Conservation (phyloP, 1,140 invertebrate species). For the Polyergus mexicanus region DNA sequence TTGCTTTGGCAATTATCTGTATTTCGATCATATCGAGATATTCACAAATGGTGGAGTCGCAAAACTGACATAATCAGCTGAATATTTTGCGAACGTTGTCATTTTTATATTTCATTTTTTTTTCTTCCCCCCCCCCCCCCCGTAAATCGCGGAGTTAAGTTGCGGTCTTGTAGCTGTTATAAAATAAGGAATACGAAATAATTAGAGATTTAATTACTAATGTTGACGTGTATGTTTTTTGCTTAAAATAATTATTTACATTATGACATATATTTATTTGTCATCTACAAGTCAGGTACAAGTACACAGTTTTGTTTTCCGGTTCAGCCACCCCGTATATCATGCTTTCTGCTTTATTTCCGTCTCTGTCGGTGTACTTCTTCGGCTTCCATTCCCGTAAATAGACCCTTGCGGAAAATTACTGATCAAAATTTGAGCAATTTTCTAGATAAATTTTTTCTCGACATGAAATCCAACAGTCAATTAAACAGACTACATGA, state of each 20-base stretch:
- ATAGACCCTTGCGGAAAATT: conserved; percentile 76
- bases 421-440: conserved; percentile 85
- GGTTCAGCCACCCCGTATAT: conserved; percentile 55
- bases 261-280: background rate
- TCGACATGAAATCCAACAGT: conserved; percentile 79
- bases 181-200: background rate
- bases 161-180: background rate
- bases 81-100: background rate
- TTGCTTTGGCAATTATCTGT: background rate
- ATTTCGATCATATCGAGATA: background rate
- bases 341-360: conserved; percentile 60
- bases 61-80: background rate
- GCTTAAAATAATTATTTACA: background rate
- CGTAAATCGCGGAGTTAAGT: background rate
- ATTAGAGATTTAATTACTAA: background rate
- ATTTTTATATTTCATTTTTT: background rate
- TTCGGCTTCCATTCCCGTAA: conserved; percentile 60
- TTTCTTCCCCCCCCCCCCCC: background rate
- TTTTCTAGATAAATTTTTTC: conserved; percentile 84
- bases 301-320: conserved; percentile 10
- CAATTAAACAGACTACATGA: conserved; percentile 74
- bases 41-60: background rate
- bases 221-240: background rate
- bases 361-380: conserved; percentile 3
- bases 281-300: background rate